These are phyloP conservation scores for Cnemophilus loriae DNA, from an alignment of 2,113 vertebrate species.

Conservation along the genomic window DNA sequence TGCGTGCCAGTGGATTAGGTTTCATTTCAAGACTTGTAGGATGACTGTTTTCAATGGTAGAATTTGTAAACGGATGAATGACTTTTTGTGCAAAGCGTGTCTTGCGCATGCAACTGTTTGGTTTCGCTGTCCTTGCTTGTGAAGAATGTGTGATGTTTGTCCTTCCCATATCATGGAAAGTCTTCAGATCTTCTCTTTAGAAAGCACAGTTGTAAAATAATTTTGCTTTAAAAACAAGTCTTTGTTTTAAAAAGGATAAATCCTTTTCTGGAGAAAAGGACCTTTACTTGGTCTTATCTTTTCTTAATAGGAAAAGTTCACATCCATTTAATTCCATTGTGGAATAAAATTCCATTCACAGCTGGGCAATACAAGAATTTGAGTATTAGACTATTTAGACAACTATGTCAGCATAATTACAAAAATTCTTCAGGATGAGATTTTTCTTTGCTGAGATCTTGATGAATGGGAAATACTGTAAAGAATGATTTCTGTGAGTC, in stretches of 20 bases:
- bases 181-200: background rate
- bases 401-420: background rate
- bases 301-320: background rate
- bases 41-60: background rate
- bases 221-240: background rate
- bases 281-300: background rate
- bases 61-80: background rate
- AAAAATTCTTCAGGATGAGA: background rate
- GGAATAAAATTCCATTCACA: background rate
- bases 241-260: background rate
- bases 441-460: background rate
- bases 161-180: background rate
- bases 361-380: background rate
- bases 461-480: background rate
- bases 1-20: accelerated
- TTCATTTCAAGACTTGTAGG: background rate
- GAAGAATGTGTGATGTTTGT: background rate
- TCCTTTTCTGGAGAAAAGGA: background rate
- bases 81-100: background rate
- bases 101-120: background rate
- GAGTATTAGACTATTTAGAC: background rate
- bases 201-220: background rate
- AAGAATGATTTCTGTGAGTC: background rate
- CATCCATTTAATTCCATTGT: background rate
- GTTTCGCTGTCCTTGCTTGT: background rate